These are phyloP conservation scores for Holocentrus rufus DNA, from an alignment of 2,797 vertebrate genomes.

Conservation along the genomic window DNA sequence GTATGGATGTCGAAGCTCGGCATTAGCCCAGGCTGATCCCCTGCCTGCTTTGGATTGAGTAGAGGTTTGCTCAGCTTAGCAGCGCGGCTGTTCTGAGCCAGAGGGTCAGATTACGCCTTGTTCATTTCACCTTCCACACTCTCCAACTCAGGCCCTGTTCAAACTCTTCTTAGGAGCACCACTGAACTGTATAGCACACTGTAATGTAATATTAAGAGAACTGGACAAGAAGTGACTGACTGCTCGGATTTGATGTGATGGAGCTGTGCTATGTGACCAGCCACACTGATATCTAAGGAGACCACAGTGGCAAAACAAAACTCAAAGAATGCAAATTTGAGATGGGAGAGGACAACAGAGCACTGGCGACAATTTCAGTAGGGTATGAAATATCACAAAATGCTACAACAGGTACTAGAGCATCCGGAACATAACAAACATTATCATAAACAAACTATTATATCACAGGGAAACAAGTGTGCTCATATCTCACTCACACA, in stretches of 20 bases:
- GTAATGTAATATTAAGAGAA: slow-evolving; percentile 21
- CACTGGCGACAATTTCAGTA: background rate
- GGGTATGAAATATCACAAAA: too few relatives aligned
- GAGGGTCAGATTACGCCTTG: slow-evolving; percentile 46
- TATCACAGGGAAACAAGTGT: background rate
- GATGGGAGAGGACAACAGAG: background rate
- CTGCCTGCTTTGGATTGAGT: slow-evolving; percentile 36
- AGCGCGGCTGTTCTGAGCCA: slow-evolving; percentile 38
- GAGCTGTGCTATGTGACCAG: background rate
- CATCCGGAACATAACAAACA: background rate
- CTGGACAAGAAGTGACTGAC: background rate
- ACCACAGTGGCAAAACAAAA: background rate
- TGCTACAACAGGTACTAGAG: background rate
- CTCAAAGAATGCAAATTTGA: background rate
- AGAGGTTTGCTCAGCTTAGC: slow-evolving; percentile 50
- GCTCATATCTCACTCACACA: background rate
- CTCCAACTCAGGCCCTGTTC: background rate
- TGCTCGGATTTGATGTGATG: background rate
- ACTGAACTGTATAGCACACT: slow-evolving; percentile 6
- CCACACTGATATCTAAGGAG: background rate
- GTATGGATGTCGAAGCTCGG: slow-evolving; percentile 31
- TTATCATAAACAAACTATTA: background rate
- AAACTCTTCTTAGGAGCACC: background rate
- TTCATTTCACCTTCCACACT: slow-evolving; percentile 36
- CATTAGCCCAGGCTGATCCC: slow-evolving; percentile 43